Base-by-base conservation (phyloP, 2,797 vertebrate species). In the Acomys russatus region DNA sequence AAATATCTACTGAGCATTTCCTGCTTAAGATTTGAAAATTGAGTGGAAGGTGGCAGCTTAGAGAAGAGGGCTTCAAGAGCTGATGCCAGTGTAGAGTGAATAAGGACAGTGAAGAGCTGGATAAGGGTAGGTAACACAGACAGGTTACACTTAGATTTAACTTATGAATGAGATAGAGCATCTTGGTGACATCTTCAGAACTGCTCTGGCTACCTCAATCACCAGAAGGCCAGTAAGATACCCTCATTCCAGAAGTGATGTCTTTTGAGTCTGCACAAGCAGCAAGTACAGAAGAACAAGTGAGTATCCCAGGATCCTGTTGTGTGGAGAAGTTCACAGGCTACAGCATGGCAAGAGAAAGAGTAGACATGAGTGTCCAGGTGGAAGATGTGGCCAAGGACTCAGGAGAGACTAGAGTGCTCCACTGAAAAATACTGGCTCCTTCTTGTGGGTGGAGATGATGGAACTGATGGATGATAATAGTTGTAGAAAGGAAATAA, bases 261-360 rank as follows among this genome's bases (percentile, higher is more conserved):
- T 44, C 44, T 44, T 44, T 44, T 44, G 44, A 44, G 44, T 44
- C 44, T 44, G 44, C 44, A 44, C 44, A 44, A 44, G n/a, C 11
- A 49, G 18, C 33, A 56, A 38, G 76, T 6, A 14, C 25, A 70
- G 15, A 56, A 83, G 28, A 23, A 9, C 59, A 0, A 4, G 33
- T 11, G 10, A 74, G 51, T 23, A 80, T n/a, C 79, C 38, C 0
- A 44, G 38, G 2, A 30, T 30, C 14, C 70, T 6, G 10, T n/a
- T 2, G 44, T 33, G 0, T 20, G 22, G 54, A 4, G 4, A 5
- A 4, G 3, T 0, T 0, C 38, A 23, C 7, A 8, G 56, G 38
- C n/a, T 64, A 1, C 6, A 3, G 17, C 9, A 4, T 12, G 56
- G 22, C 22, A 71, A 86, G 12, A 12, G 6, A 56, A 49, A 38